Evolutionary conservation across 2,113 vertebrate species (phyloP).

Genomic region (Hemicordylus capensis): DNA sequence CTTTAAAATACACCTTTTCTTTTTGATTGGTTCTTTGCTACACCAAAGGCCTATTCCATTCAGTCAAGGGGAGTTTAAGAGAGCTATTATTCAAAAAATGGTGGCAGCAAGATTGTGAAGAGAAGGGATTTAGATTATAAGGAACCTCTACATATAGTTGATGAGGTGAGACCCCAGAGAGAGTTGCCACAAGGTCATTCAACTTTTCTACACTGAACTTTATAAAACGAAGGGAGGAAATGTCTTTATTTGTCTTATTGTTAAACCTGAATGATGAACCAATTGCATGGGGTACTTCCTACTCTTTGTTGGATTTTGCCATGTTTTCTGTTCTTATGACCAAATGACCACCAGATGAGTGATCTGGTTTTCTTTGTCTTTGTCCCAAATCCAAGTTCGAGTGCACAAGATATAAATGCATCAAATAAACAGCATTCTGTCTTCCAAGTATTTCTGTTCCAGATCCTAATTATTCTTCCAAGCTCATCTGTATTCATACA

Average conservation of each 20-base stretch:
- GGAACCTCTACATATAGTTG: no score
- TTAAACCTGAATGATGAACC: background rate
- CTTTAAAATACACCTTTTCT: no score
- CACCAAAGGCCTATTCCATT: no score
- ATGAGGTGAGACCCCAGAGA: no score
- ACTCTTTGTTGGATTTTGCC: background rate
- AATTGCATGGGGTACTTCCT: background rate
- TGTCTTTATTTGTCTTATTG: background rate
- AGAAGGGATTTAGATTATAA: no score
- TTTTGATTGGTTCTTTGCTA: no score
- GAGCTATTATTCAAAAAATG: no score
- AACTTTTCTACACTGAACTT: background rate
- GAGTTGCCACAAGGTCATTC: background rate
- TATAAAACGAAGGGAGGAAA: background rate
- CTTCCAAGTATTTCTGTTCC: background rate
- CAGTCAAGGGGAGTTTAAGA: no score
- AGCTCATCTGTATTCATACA: background rate
- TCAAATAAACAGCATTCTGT: background rate
- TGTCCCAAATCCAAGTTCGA: background rate
- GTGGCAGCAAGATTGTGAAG: no score
- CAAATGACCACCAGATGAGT: background rate
- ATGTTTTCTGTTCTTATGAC: constrained; percentile 6
- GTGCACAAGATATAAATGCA: background rate
- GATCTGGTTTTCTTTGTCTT: background rate
- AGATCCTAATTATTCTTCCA: background rate